A percentile compares a stretch with the other conserved stretches of the same genome.
Evolutionary conservation across 2,888 invertebrate species (phyloP).

Genomic region (Augiades crinisus): DNA sequence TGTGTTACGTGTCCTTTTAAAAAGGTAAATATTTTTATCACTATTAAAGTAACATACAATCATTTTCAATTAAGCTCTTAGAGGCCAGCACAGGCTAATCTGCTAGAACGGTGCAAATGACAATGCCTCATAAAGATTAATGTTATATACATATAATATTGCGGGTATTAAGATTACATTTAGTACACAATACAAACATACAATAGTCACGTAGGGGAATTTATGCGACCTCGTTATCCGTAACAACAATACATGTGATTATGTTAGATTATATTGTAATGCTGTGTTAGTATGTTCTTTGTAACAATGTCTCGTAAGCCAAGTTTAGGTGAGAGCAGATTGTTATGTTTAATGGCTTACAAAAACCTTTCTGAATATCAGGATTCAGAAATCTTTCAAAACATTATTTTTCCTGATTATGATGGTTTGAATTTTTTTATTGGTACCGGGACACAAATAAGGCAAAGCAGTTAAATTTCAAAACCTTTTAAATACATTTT

Average conservation of each 20-base stretch:
- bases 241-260: conserved; percentile 18
- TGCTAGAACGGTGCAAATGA: too few relatives aligned
- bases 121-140: not conserved
- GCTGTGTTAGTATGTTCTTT: conserved; percentile 1
- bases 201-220: conserved; percentile 20
- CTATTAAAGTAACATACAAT: too few relatives aligned
- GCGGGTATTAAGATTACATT: conserved; percentile 18
- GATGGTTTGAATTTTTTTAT: too few relatives aligned
- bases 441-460: too few relatives aligned
- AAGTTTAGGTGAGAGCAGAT: not conserved
- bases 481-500: too few relatives aligned
- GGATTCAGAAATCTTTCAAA: too few relatives aligned
- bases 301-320: not conserved
- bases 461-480: too few relatives aligned
- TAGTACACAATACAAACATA: conserved; percentile 13
- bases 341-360: not conserved
- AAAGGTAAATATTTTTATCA: too few relatives aligned
- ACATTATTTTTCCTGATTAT: too few relatives aligned
- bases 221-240: conserved; percentile 18
- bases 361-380: not conserved
- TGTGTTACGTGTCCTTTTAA: too few relatives aligned
- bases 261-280: conserved; percentile 12
- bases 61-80: too few relatives aligned
- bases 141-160: not conserved
- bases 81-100: too few relatives aligned